Conservation (phyloP, 2,888 invertebrate species). For the Epistrophella euchroma region DNA sequence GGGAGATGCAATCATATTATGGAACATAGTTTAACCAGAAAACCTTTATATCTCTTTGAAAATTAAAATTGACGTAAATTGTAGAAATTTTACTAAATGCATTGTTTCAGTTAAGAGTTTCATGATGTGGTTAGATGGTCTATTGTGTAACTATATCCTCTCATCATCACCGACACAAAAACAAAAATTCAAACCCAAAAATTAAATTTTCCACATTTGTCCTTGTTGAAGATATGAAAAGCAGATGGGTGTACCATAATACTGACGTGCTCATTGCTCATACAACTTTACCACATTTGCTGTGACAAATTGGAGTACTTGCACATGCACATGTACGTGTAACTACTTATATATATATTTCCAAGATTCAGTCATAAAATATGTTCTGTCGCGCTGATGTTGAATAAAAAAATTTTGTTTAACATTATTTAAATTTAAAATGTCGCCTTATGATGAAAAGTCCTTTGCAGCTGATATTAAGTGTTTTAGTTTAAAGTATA, state of each 20-base stretch:
- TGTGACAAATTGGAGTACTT: conserved; percentile 21
- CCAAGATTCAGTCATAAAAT: conserved; percentile 34
- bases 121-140: conserved; percentile 19
- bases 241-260: neutral
- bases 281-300: conserved; percentile 6
- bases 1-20: neutral
- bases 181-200: conserved; percentile 9
- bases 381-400: conserved; percentile 10
- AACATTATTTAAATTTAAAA: too few species aligned
- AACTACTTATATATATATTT: too few species aligned
- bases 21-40: neutral
- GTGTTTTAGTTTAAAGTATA: too few species aligned
- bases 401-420: too few species aligned
- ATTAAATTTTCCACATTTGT: conserved; percentile 28
- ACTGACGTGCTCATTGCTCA: neutral
- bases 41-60: neutral
- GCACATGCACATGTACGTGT: neutral
- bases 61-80: neutral
- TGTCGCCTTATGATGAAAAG: too few species aligned
- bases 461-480: too few species aligned
- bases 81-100: neutral
- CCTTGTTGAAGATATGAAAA: conserved; percentile 1
- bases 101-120: conserved; percentile 12
- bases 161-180: neutral
- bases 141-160: conserved; percentile 21